Evolutionary conservation across 2,797 vertebrate species (phyloP).

Genomic region (Myotis myotis): DNA sequence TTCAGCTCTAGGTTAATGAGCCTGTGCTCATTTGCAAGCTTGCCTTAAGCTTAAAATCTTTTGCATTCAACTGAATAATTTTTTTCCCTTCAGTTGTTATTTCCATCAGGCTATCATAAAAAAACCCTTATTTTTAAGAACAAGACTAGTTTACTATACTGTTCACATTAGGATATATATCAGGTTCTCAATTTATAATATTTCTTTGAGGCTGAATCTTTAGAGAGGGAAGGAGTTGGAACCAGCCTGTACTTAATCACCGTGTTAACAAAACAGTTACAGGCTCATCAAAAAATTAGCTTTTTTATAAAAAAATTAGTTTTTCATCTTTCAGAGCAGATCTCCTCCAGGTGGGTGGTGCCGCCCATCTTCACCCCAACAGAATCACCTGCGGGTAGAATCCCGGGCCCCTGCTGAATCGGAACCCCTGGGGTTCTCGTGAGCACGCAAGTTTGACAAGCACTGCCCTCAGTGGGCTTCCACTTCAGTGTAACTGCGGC

Average conservation of each 20-base stretch:
- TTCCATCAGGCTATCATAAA: slow-evolving; percentile 36
- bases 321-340: neutral
- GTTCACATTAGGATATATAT: neutral
- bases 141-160: slow-evolving; percentile 27
- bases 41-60: slow-evolving; percentile 59
- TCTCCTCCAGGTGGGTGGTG: neutral
- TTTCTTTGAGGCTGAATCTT: slow-evolving; percentile 4
- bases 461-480: neutral
- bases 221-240: neutral
- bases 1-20: slow-evolving; percentile 53
- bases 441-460: neutral
- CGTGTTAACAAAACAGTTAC: slow-evolving; percentile 18
- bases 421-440: neutral
- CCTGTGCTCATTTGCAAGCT: slow-evolving; percentile 29
- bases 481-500: neutral
- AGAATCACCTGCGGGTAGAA: neutral
- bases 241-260: neutral
- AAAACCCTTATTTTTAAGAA: slow-evolving; percentile 44
- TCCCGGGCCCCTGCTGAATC: neutral
- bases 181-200: slow-evolving; percentile 24
- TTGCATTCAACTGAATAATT: slow-evolving; percentile 53
- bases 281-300: neutral
- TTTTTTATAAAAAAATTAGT: neutral
- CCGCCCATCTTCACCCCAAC: neutral
- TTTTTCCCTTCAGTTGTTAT: slow-evolving; percentile 20